Evolutionary conservation across 2,888 invertebrate species (phyloP), one percentile per base, ranked within the genome.

Genomic region (Spodoptera picta): DNA sequence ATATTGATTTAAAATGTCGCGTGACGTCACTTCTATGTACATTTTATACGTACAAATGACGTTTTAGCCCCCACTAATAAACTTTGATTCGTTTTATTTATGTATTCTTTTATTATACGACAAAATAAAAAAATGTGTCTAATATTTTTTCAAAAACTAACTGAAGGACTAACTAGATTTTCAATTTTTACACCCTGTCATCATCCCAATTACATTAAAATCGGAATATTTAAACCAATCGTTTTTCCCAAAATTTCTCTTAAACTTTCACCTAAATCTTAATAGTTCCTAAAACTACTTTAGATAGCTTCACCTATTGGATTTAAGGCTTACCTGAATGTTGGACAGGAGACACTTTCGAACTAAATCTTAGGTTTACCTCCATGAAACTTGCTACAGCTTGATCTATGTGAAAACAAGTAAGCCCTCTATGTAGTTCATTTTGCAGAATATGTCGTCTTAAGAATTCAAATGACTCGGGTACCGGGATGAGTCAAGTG

Each of bases 391-490:
- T 57, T 47, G 36, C 53, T 48, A 19, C 55, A 42, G 31, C 27
- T 36, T 66, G 69, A 76, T 72, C 51, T 56, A 79, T 77, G 53
- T 12, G 61, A 68, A 62, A 68, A 71, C 56, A 59, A 10, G 54
- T 68, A 66, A 75, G 63, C 69, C 44, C 24, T 61, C 69, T 70
- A 75, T 67, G 75, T 79, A 78, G 76, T 83, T 80, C 79, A 84
- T 85, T 84, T 83, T 83, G 75, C 62, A 75, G 82, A 84, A 83
- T 83, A 82, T 80, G 77, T 81, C 82, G 79, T 77, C 81, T 82
- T 77, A 85, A 87, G 86, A 90, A 90, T 90, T 91, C 86, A 89
- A 90, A 92, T 90, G 66, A 76, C 72, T 75, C 64, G 79, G 77
- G 81, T 76, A 81, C 79, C 79, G 69, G 83, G 86, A 89, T 89